These are phyloP conservation scores for Cyprinus carpio DNA, from an alignment of 2,113 vertebrate species.

Conservation along the genomic window DNA sequence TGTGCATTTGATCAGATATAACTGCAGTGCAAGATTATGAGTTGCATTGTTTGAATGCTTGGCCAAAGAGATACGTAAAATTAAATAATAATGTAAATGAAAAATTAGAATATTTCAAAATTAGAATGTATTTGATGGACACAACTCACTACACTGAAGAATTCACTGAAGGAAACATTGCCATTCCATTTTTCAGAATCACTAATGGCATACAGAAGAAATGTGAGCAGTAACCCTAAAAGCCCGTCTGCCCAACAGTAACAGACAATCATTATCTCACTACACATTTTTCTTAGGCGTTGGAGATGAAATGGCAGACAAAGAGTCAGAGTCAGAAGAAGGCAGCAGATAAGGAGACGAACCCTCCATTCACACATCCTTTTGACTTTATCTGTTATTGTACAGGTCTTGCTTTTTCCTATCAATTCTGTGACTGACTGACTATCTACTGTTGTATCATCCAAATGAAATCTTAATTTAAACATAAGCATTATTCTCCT, in stretches of 20 bases:
- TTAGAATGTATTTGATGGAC: not conserved
- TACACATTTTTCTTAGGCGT: conserved; percentile 42
- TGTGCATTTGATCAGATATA: too few relatives aligned
- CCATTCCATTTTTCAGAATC: not conserved
- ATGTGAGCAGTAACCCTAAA: not conserved
- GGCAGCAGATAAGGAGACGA: conserved; percentile 41
- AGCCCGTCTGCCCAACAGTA: conserved; percentile 34
- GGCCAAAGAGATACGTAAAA: too few relatives aligned
- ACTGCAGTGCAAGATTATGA: too few relatives aligned
- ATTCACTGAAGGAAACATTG: not conserved
- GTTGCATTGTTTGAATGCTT: too few relatives aligned
- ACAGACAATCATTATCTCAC: conserved; percentile 51
- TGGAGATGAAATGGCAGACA: conserved; percentile 33
- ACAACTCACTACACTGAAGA: not conserved
- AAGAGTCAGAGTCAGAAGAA: conserved; percentile 31
- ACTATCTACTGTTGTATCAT: not conserved
- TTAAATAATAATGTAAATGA: not conserved
- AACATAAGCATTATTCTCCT: not conserved
- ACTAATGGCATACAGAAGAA: not conserved
- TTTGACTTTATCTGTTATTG: not conserved
- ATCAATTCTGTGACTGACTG: not conserved
- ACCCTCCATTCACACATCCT: not conserved
- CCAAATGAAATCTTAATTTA: not conserved
- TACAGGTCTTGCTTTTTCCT: not conserved
- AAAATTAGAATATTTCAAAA: not conserved